A percentile compares a stretch with the other conserved stretches of the same genome.
These are phyloP conservation scores for Geophilus truncorum DNA, from an alignment of 2,888 invertebrate species.

Conservation along the genomic window DNA sequence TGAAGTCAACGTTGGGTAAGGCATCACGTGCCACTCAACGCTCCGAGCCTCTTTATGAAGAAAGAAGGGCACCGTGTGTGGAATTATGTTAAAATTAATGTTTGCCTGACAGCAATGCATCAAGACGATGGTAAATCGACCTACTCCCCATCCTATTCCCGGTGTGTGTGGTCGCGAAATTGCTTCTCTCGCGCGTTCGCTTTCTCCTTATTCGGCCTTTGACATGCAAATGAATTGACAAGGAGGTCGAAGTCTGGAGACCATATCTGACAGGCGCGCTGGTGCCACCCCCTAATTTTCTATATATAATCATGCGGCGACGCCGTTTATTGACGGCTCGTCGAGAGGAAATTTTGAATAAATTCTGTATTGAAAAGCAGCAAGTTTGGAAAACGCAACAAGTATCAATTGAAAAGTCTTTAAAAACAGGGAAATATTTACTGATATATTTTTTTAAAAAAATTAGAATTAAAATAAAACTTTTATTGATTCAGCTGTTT, in stretches of 20 bases:
- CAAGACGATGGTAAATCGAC: not conserved
- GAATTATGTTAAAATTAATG: conserved; percentile 29
- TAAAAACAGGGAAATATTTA: too few species aligned
- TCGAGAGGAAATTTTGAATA: not conserved
- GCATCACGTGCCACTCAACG: not conserved
- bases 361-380: not conserved
- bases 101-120: conserved; percentile 14
- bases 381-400: not conserved
- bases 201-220: not conserved
- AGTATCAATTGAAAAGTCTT: not conserved
- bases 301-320: not conserved
- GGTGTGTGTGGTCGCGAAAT: not conserved
- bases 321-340: not conserved
- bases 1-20: not conserved
- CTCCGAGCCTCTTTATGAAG: conserved; percentile 8
- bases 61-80: conserved; percentile 25
- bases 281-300: not conserved
- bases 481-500: not conserved
- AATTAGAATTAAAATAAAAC: too few species aligned
- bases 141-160: not conserved
- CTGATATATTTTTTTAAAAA: too few species aligned
- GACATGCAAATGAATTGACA: conserved; percentile 30
- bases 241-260: not conserved
- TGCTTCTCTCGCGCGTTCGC: not conserved
- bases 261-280: not conserved